phyloP scores from a whole-genome alignment of 2,797 vertebrate species.

The Enteromius trimaculatus region DNA sequence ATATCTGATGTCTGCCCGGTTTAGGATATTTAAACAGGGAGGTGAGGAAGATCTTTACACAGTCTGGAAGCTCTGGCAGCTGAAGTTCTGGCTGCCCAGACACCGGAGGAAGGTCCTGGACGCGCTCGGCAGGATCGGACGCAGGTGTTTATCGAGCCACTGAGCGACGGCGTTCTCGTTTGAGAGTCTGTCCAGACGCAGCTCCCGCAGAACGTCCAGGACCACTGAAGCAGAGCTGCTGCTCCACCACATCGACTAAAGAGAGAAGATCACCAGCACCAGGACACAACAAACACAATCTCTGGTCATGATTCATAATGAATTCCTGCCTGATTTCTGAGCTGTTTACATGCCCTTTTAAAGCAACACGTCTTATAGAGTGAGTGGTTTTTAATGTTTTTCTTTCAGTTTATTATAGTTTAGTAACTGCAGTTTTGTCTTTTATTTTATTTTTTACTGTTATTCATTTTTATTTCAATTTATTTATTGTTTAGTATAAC shows the following conservation, averaged over 20 bases:
- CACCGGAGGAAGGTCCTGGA: constrained; percentile 70
- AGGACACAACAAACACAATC: background rate
- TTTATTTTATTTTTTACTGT: too few species aligned
- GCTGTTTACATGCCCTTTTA: background rate
- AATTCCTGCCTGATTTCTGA: background rate
- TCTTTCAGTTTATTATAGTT: too few species aligned
- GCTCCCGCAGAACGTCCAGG: constrained; percentile 72
- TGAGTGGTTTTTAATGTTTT: background rate
- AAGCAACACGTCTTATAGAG: background rate
- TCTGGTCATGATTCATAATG: background rate
- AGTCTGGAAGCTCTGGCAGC: constrained; percentile 73
- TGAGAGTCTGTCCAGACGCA: constrained; percentile 67
- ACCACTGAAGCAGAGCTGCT: constrained; percentile 54
- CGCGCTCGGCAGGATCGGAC: constrained; percentile 62
- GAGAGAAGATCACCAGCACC: constrained; percentile 3
- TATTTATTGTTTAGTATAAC: too few species aligned
- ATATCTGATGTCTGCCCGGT: background rate
- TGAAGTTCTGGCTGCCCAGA: constrained; percentile 70
- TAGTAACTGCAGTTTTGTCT: too few species aligned
- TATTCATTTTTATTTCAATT: too few species aligned
- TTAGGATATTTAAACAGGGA: background rate
- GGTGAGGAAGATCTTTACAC: constrained; percentile 62
- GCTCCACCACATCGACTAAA: constrained; percentile 54
- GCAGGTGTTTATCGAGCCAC: constrained; percentile 70
- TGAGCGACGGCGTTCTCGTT: constrained; percentile 53